A percentile compares a stretch with the other conserved stretches of the same genome.
phyloP scores from a whole-genome alignment of 2,888 invertebrate species.

The Drosophila borealis region DNA sequence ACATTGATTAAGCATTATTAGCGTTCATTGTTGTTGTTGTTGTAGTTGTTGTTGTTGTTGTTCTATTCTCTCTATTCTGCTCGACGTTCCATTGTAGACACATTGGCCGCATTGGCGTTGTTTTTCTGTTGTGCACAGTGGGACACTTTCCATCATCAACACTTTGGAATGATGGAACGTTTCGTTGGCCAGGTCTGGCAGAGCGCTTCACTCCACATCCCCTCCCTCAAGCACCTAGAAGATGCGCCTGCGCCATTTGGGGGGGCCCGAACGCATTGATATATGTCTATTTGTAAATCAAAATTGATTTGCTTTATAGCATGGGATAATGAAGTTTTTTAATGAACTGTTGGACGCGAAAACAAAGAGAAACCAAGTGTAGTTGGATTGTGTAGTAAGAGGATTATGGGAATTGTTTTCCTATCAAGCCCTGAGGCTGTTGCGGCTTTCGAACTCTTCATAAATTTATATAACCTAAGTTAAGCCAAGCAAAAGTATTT shows the following conservation, averaged over 20 bases:
- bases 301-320: constrained; percentile 66
- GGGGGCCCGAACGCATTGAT: constrained; percentile 51
- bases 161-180: constrained; percentile 74
- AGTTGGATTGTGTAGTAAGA: not conserved
- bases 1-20: constrained; percentile 83
- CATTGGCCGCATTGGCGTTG: constrained; percentile 44
- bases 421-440: not conserved
- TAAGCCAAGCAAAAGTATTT: too few species aligned
- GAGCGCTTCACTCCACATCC: not conserved
- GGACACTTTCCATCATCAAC: constrained; percentile 79
- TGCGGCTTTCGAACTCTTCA: not conserved
- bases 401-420: not conserved
- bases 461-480: not conserved
- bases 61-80: constrained; percentile 38
- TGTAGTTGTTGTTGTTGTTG: constrained; percentile 58
- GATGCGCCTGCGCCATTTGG: constrained; percentile 57
- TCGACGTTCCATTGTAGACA: constrained; percentile 49
- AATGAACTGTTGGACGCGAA: constrained; percentile 51
- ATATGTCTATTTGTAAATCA: constrained; percentile 66
- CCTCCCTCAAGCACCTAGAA: constrained; percentile 27
- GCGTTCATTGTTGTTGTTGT: constrained; percentile 74
- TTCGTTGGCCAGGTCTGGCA: constrained; percentile 65
- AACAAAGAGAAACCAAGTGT: constrained; percentile 16
- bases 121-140: constrained; percentile 63
- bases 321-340: constrained; percentile 64